Percentiles rank a stretch among this genome's conserved stretches.
These are phyloP conservation scores for Sminthurinus signatus DNA, from an alignment of 1,140 invertebrate genomes.

Conservation along the genomic window DNA sequence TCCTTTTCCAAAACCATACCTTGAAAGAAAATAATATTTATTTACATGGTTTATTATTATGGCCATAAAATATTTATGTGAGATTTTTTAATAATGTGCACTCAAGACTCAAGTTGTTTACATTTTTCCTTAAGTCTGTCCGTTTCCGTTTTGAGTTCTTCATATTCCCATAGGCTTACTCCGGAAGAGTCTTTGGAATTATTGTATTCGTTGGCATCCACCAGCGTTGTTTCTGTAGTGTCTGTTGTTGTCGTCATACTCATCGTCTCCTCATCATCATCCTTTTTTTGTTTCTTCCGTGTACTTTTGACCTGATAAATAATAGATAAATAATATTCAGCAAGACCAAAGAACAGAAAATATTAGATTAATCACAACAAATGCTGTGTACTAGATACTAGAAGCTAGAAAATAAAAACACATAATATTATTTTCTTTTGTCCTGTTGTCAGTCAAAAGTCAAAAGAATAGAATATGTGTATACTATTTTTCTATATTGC, in stretches of 20 bases:
- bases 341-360: no score
- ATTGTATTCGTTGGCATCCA: slow-evolving; percentile 47
- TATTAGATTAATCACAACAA: no score
- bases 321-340: no score
- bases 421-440: no score
- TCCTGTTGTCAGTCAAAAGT: no score
- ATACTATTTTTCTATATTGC: slow-evolving; percentile 32
- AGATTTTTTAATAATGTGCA: no score
- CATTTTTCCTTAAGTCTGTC: slow-evolving; percentile 55
- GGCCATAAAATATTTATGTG: no score
- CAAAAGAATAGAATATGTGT: slow-evolving; percentile 33
- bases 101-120: slow-evolving; percentile 46
- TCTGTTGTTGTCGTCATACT: slow-evolving; percentile 51
- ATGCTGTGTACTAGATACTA: no score
- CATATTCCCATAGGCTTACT: slow-evolving; percentile 53
- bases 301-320: slow-evolving; percentile 45
- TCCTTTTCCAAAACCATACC: slow-evolving; percentile 61
- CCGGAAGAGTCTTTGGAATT: slow-evolving; percentile 48
- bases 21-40: no score
- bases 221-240: slow-evolving; percentile 52
- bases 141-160: slow-evolving; percentile 57
- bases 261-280: slow-evolving; percentile 49
- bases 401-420: no score
- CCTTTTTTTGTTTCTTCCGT: slow-evolving; percentile 41
- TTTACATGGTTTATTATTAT: no score